These are phyloP conservation scores for Euproctis similis DNA, from an alignment of 2,888 invertebrate genomes.

Conservation along the genomic window DNA sequence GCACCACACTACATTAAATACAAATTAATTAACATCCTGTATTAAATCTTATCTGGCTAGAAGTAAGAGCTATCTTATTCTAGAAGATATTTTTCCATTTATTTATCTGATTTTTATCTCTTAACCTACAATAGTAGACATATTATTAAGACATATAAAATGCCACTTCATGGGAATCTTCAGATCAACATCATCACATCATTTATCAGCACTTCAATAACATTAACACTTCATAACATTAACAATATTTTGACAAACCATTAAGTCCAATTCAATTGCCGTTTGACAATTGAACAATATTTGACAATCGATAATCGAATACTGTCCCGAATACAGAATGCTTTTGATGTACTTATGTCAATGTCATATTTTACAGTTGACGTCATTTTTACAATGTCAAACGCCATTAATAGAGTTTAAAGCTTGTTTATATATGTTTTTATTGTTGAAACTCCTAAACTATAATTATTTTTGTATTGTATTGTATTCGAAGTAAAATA, in stretches of 20 bases:
- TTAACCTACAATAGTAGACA: too few relatives aligned
- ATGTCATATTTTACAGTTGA: slow-evolving; percentile 53
- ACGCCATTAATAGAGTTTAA: slow-evolving; percentile 36
- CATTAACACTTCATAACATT: slow-evolving; percentile 58
- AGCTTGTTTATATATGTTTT: too few relatives aligned
- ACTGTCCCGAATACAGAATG: slow-evolving; percentile 33
- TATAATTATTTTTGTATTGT: too few relatives aligned
- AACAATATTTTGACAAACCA: slow-evolving; percentile 73
- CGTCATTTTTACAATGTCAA: slow-evolving; percentile 50
- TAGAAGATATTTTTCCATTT: too few relatives aligned
- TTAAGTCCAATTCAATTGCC: slow-evolving; percentile 38
- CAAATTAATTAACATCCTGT: too few relatives aligned
- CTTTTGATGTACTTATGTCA: slow-evolving; percentile 38
- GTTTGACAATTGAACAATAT: slow-evolving; percentile 27
- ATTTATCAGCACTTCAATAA: slow-evolving; percentile 52
- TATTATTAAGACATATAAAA: too few relatives aligned
- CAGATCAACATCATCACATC: slow-evolving; percentile 48
- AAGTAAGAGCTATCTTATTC: too few relatives aligned
- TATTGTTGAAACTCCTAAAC: too few relatives aligned
- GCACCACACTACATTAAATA: too few relatives aligned
- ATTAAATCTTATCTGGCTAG: too few relatives aligned
- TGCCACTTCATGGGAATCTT: slow-evolving; percentile 39
- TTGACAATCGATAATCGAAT: slow-evolving; percentile 43
- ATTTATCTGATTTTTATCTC: too few relatives aligned
- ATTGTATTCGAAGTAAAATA: too few relatives aligned